Conservation (phyloP, 2,888 invertebrate genomes). For the Caenorhabditis sp. region DNA sequence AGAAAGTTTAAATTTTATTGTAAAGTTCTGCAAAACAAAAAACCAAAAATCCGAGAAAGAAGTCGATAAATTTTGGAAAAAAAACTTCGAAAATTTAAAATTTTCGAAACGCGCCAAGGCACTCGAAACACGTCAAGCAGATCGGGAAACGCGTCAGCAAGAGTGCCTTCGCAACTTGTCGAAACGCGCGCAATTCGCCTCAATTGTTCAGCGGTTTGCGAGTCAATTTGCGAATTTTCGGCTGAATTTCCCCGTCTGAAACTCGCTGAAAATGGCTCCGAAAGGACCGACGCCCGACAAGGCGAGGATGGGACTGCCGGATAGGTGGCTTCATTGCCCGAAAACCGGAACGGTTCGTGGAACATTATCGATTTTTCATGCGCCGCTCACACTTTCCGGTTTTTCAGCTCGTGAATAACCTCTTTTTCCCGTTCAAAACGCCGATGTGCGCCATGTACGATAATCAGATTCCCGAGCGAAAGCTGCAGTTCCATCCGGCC, state of each 20-base stretch:
- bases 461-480: conserved; percentile 89
- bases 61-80: neutral
- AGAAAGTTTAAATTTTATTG: too few relatives aligned
- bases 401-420: conserved; percentile 85
- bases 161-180: neutral
- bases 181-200: neutral
- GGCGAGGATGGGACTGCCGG: conserved; percentile 81
- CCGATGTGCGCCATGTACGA: conserved; percentile 92
- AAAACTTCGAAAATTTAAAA: conserved; percentile 5
- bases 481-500: conserved; percentile 90
- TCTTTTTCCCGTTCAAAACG: conserved; percentile 96
- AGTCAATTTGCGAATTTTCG: conserved; percentile 1
- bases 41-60: neutral
- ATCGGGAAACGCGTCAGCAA: conserved; percentile 30
- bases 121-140: conserved; percentile 5
- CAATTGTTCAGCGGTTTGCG: neutral
- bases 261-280: conserved; percentile 48
- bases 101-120: conserved; percentile 43
- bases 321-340: conserved; percentile 85
- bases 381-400: neutral
- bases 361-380: conserved; percentile 13
- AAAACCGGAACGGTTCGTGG: conserved; percentile 84
- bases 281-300: conserved; percentile 72
- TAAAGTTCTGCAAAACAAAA: too few relatives aligned
- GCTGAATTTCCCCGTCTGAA: conserved; percentile 15